Evolutionary conservation across 2,797 vertebrate genomes (phyloP), one percentile per base, ranked within the genome.

Genomic region (Schizothorax lantsangensis): DNA sequence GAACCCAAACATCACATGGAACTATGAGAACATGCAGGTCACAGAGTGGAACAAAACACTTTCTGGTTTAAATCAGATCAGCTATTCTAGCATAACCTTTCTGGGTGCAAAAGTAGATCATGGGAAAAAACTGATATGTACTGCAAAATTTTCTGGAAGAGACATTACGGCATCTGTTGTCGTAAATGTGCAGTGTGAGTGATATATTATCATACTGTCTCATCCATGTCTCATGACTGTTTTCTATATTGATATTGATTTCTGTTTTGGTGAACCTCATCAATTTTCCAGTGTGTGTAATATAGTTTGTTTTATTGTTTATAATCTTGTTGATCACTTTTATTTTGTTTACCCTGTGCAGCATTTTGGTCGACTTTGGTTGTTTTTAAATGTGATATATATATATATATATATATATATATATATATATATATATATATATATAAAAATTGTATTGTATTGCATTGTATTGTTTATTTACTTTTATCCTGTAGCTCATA

Each of bases 41-140:
- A 57, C 64, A 4, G 9, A 3, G 14, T 8, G 3, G 2, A 89
- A n/a, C 38, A 80, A 74, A 83, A 1, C 10, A 10, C 30, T 80
- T 4, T 38, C 68, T 4, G 49, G 0, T 0, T 45, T 86, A 10
- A 64, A 33, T 1, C 91, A 82, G 66, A 57, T 1, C 5, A 68
- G 75, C 0, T 72, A 15, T 49, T 93, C 93, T 38, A 93, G 87
- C 85, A 66, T 94, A 2, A 93, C 91, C 23, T 94, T 92, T 45
- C 89, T 94, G 79, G 90, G 90, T 14, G 85, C 91, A 54, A 64
- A 91, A 69, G 86, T 19, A 2, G 92, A 94, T 68, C 3, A 92
- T 11, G 84, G 89, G 9, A 91, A 92, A 83, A 1, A 82, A 83
- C 79, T 95, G 86, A 94, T 11, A 30, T 94, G 94, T 68, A 91